Evolutionary conservation across 2,888 invertebrate genomes (phyloP), one percentile per base, ranked within the genome.

Genomic region (Hoplodrina ambigua): DNA sequence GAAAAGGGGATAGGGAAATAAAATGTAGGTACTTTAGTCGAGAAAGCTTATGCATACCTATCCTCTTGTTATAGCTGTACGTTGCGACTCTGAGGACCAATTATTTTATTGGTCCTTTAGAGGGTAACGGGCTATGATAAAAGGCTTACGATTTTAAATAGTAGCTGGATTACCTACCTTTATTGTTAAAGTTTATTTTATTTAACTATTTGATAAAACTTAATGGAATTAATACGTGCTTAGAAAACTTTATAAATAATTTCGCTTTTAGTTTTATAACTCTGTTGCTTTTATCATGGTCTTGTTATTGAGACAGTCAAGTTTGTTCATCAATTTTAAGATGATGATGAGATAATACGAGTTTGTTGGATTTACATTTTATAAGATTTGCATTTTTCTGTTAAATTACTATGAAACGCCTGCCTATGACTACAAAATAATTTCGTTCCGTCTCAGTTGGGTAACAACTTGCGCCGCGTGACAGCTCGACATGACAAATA

Each of bases 401-500:
- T 33, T n/a, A 15, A 2, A 15, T 30, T 7, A 44, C 19, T 30
- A 44, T 20, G 10, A 69, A 37, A 46, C 8, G 46, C 17, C 13
- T 49, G 20, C 11, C 33, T 44, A 37, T 67, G 25, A 37, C 19
- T 46, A 20, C 5, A 1, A 46, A 56, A 77, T 60, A 69, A 53
- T 77, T 56, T 56, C 5, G 13, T 46, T 30, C 19, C 15, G 11
- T n/a, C 56, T 62, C 62, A 54, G 37, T 63, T 58, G n/a, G 61
- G 44, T 74, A 54, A 74, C 54, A 72, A 74, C 50, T 62, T 54
- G 54, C 10, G n/a, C 3, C 8, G 11, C 4, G 30, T 49, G 61
- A 33, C 57, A 74, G 61, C 15, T 50, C 52, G 75, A 74, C 60
- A 65, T 46, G 50, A 74, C 61, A 61, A 74, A 75, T 73, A 73